These are phyloP conservation scores for Acrossocheilus fasciatus DNA, from an alignment of 2,797 vertebrate species.

Conservation along the genomic window DNA sequence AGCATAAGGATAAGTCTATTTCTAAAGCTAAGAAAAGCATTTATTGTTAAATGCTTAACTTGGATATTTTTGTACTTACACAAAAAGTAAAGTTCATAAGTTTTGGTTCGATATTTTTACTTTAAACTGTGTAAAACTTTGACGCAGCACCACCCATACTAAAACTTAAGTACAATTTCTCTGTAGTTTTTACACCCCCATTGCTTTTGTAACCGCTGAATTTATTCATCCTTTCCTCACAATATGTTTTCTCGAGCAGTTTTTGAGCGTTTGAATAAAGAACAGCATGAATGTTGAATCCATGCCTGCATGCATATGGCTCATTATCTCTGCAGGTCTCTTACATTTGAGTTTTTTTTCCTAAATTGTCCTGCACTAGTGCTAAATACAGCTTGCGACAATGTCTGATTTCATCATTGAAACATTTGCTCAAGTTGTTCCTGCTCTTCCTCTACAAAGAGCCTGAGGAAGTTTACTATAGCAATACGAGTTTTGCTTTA, in stretches of 20 bases:
- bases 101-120: neutral
- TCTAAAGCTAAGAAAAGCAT: neutral
- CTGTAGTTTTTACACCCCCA: neutral
- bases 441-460: neutral
- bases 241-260: neutral
- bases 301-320: neutral
- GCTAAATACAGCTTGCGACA: neutral
- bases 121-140: neutral
- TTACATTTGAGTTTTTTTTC: neutral
- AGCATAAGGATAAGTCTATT: neutral
- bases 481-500: neutral
- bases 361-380: neutral
- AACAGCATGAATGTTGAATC: constrained; percentile 14
- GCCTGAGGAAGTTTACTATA: neutral
- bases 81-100: neutral
- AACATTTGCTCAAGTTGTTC: neutral
- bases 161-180: neutral
- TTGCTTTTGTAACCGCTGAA: constrained; percentile 4
- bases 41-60: neutral
- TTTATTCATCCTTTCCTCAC: neutral
- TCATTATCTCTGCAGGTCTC: neutral
- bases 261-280: neutral
- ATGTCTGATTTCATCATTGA: neutral
- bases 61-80: neutral
- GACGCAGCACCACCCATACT: too few relatives aligned